Conservation (phyloP, 2,797 vertebrate genomes). For the Eospalax fontanierii region DNA sequence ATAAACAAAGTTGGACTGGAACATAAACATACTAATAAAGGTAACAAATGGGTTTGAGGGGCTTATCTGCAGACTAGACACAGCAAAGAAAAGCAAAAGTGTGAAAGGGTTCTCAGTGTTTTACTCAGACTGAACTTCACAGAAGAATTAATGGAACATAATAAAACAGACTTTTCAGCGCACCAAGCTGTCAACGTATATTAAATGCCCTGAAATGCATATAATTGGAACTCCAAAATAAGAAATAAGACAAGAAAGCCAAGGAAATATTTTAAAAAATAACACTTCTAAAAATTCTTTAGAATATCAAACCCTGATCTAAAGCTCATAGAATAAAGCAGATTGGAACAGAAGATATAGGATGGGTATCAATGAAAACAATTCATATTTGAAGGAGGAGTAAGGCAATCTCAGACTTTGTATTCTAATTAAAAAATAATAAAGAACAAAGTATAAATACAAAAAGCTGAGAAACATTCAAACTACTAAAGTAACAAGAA, state of each 20-base stretch:
- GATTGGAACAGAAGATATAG: not conserved
- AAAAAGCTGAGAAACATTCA: not conserved
- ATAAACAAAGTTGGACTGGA: not conserved
- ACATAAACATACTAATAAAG: not conserved
- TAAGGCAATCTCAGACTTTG: not conserved
- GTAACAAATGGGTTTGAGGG: not conserved
- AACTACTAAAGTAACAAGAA: not conserved
- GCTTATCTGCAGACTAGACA: not conserved
- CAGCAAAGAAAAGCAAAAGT: not conserved
- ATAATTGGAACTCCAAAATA: not conserved
- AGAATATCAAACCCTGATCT: not conserved
- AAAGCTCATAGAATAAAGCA: not conserved
- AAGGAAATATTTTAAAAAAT: constrained; percentile 1
- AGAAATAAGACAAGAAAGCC: not conserved
- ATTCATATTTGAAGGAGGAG: not conserved
- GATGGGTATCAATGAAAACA: not conserved
- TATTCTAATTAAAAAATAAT: not conserved
- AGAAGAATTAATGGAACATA: not conserved
- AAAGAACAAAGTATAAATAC: not conserved
- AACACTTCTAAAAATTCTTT: not conserved
- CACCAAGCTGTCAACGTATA: not conserved
- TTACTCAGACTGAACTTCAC: not conserved
- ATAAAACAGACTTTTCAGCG: not conserved
- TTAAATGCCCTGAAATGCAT: not conserved
- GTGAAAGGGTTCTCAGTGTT: not conserved